Base-by-base conservation (phyloP, 1,140 invertebrate genomes). In the Melanaphis sacchari region DNA sequence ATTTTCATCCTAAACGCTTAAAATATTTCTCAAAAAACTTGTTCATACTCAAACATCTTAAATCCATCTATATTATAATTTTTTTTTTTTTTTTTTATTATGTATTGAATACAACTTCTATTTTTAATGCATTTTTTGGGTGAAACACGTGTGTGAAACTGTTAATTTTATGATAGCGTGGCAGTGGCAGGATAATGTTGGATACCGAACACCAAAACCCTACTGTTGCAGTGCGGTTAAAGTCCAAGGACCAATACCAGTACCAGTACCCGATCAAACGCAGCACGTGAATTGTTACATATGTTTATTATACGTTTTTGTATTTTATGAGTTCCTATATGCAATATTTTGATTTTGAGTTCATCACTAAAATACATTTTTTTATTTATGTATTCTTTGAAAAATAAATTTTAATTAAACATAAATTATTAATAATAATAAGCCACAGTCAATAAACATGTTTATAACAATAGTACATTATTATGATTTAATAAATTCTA, bases 121-220 rank as follows among this genome's bases (percentile, higher is more conserved):
- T 87, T 2, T 24, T 40, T 87, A 46, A 43, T 87, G 41, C 31
- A 5, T 31, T 46, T 87, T 87, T 87, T 52, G 88, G 88, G 88
- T 89, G 88, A 89, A 89, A 89, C 88, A 89, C 88, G 88, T 89
- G 88, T 52, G 49, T 89, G 46, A n/a, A 87, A 43, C 26, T 43
- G 41, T 87, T 87, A 1, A 54, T 89, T 89, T 89, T 38, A 54
- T 54, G 22, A 8, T 31, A 36, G 43, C 18, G 31, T 49, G 43
- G 43, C 31, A n/a, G 8, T 22, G 43, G 22, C 26, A 26, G 36
- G 6, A 36, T 38, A 8, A 76, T n/a, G 59, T 24, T 40, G 46
- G 15, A 89, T 52, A 31, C 87, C 31, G 38, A 46, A 88, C 15
- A 46, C 46, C 38, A n/a, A 46, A 46, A 40, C 40, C 21, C 31